phyloP scores from a whole-genome alignment of 1,140 invertebrate genomes.

The Akabosia matsudoensis region DNA sequence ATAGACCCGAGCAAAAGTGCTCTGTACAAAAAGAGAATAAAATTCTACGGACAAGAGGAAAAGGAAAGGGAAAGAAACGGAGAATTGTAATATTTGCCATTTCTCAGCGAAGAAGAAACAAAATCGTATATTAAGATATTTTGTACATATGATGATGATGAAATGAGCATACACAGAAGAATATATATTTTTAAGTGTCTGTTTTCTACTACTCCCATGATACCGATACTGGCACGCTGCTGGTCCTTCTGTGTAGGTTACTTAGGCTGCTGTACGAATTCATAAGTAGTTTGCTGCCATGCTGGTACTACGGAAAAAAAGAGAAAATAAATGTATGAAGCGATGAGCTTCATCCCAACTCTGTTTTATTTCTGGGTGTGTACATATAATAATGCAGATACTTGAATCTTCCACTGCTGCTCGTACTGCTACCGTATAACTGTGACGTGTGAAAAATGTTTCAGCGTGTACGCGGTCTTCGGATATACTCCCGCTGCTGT shows the following conservation, averaged over 20 bases:
- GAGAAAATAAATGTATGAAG: neutral
- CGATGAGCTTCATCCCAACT: neutral
- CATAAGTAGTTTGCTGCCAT: neutral
- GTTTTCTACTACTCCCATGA: neutral
- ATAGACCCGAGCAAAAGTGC: neutral
- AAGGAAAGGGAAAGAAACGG: neutral
- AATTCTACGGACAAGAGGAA: neutral
- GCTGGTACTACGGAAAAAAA: neutral
- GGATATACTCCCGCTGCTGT: no score
- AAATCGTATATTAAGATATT: neutral
- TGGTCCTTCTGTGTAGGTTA: neutral
- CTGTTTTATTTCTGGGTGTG: constrained; percentile 20
- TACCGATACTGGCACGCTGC: neutral
- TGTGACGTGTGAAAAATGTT: no score
- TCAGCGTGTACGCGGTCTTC: no score
- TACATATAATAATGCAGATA: constrained; percentile 25
- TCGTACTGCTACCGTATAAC: neutral
- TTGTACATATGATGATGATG: neutral
- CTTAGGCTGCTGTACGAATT: neutral
- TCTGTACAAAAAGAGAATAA: no score
- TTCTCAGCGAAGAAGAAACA: neutral
- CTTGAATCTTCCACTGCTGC: neutral
- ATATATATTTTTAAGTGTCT: neutral
- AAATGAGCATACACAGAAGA: neutral
- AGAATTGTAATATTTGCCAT: neutral